Evolutionary conservation across 1,140 invertebrate genomes (phyloP).

Genomic region (Drosophila parvula): DNA sequence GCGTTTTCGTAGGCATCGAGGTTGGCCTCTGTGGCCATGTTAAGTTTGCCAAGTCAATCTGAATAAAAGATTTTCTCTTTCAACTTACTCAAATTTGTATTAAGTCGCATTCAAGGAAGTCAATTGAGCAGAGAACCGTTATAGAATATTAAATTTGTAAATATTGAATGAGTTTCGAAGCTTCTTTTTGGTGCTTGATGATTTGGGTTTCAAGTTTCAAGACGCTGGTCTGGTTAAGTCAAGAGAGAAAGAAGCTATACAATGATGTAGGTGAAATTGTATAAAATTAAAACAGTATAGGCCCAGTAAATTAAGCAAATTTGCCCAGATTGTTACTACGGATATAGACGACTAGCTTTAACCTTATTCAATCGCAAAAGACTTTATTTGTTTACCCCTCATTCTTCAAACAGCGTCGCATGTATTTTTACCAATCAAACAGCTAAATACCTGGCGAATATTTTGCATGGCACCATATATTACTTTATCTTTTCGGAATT

Average conservation of each 20-base stretch:
- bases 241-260: not conserved
- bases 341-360: not conserved
- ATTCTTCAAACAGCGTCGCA: not conserved
- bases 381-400: not conserved
- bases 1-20: constrained; percentile 32
- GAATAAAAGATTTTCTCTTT: constrained; percentile 50
- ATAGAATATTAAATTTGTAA: constrained; percentile 14
- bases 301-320: not conserved
- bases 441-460: too few species aligned
- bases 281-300: not conserved
- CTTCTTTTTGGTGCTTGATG: not conserved
- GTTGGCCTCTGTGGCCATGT: constrained; percentile 33
- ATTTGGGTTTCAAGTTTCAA: not conserved
- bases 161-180: constrained; percentile 11
- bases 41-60: constrained; percentile 52
- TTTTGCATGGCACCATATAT: too few species aligned
- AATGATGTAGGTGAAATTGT: not conserved
- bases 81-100: constrained; percentile 25
- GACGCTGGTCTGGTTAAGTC: not conserved
- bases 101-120: constrained; percentile 25
- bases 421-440: too few species aligned
- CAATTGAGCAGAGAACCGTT: constrained; percentile 19
- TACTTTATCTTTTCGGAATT: too few species aligned
- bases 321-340: not conserved
- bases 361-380: not conserved